Evolutionary conservation across 2,797 vertebrate genomes (phyloP).

Genomic region (Falco novaeseelandiae): DNA sequence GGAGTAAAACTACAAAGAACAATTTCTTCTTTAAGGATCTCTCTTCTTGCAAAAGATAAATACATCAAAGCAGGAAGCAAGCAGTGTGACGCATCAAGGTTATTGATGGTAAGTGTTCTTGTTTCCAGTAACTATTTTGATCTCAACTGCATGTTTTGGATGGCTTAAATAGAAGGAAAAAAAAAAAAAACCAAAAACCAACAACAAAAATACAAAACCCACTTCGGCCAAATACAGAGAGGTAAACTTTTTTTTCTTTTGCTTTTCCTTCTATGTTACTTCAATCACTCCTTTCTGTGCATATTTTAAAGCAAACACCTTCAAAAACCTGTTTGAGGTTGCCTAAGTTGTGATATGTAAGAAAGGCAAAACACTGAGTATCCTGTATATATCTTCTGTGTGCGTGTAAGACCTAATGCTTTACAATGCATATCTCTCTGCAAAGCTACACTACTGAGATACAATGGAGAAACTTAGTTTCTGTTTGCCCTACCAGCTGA

Average conservation of each 20-base stretch:
- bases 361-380: not conserved
- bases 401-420: not conserved
- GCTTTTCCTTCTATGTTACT: not conserved
- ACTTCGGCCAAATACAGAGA: not conserved
- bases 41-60: not conserved
- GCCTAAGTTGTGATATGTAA: not conserved
- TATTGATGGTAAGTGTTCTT: not conserved
- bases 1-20: not conserved
- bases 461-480: not conserved
- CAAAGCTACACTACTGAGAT: not conserved
- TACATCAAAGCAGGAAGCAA: not conserved
- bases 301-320: not conserved
- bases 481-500: not conserved
- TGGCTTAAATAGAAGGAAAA: not conserved
- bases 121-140: conserved; percentile 8
- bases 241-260: not conserved
- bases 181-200: too few relatives aligned
- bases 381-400: not conserved
- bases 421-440: not conserved
- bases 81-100: not conserved
- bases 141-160: not conserved
- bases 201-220: not conserved
- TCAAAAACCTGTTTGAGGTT: not conserved
- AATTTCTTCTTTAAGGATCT: not conserved
- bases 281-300: fast-evolving